Conservation (phyloP, 64 coral and sea anemone species). For the Catalaphyllia jardinei region DNA sequence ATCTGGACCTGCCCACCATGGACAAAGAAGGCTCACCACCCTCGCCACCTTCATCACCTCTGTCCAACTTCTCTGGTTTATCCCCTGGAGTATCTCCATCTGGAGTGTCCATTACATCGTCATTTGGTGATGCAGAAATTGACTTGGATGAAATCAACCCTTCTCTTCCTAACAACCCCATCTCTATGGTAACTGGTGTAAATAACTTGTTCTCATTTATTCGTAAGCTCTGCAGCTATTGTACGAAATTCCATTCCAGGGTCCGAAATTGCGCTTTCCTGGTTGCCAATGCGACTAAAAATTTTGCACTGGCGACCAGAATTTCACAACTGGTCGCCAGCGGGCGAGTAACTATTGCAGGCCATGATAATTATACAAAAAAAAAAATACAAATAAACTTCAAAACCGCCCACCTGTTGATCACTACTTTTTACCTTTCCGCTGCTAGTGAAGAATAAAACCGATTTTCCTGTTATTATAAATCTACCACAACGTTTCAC, state of each 20-base stretch:
- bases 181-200: slow-evolving; percentile 38
- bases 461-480: no score
- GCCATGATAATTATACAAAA: no score
- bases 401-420: no score
- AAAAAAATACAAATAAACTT: no score
- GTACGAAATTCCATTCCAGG: background rate
- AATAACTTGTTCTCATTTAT: background rate
- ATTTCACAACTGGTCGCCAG: no score
- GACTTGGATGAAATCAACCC: slow-evolving; percentile 78
- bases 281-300: no score
- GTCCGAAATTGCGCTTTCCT: no score
- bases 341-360: no score
- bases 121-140: slow-evolving; percentile 78
- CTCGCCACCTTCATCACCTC: slow-evolving; percentile 59
- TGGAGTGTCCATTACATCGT: slow-evolving; percentile 79
- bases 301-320: no score
- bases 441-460: no score
- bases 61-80: slow-evolving; percentile 72
- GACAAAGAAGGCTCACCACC: slow-evolving; percentile 15
- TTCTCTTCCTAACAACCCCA: slow-evolving; percentile 48
- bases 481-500: no score
- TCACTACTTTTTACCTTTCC: no score
- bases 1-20: slow-evolving; percentile 16
- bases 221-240: background rate
- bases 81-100: slow-evolving; percentile 70